Percentiles rank a stretch among this genome's conserved stretches.
Evolutionary conservation across 2,113 vertebrate species (phyloP).

Genomic region (Sinocyclocheilus grahami): DNA sequence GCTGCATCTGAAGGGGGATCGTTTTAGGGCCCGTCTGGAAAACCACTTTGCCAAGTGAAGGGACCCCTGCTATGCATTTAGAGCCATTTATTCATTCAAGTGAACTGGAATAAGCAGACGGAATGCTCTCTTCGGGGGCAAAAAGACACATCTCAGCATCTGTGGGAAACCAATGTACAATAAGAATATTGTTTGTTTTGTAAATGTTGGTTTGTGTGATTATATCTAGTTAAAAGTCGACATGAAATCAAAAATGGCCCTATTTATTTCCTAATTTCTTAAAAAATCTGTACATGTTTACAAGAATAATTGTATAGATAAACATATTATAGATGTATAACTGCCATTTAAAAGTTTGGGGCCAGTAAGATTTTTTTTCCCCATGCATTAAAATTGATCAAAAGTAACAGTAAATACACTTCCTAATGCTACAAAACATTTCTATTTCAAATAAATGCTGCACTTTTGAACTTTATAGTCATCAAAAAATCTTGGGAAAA

Average conservation of each 20-base stretch:
- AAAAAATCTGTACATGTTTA: too few species aligned
- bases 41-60: constrained; percentile 6
- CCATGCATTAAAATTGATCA: neutral
- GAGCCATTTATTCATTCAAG: constrained; percentile 14
- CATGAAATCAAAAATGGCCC: neutral
- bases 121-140: neutral
- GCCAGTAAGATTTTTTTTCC: neutral
- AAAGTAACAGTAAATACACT: neutral
- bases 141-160: neutral
- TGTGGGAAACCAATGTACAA: neutral
- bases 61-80: constrained; percentile 17
- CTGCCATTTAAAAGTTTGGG: neutral
- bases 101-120: constrained; percentile 14
- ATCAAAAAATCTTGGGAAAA: neutral
- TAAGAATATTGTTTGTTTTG: neutral
- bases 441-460: neutral
- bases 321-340: neutral
- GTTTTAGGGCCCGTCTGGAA: neutral
- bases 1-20: neutral
- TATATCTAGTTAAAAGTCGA: neutral
- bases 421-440: neutral
- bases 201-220: neutral
- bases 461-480: neutral
- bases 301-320: too few species aligned
- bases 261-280: neutral